These are phyloP conservation scores for Ochropleura leucogaster DNA, from an alignment of 2,888 invertebrate species.

Conservation along the genomic window DNA sequence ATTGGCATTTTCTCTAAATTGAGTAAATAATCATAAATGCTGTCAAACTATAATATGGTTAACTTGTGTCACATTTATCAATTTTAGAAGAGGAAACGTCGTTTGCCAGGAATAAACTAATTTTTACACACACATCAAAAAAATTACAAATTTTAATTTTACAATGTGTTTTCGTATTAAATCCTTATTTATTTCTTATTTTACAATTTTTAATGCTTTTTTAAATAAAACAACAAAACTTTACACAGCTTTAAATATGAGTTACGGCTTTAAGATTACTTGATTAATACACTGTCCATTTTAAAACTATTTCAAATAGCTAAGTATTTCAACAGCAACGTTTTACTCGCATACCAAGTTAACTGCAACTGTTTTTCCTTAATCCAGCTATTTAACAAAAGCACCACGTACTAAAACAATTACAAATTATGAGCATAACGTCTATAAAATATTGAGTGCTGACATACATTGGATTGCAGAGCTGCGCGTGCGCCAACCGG, in stretches of 20 bases:
- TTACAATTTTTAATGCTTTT: no score
- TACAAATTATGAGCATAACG: slow-evolving; percentile 36
- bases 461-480: slow-evolving; percentile 51
- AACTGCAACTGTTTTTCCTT: slow-evolving; percentile 17
- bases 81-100: no score
- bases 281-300: neutral
- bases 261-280: neutral
- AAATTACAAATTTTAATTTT: no score
- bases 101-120: no score
- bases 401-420: slow-evolving; percentile 33
- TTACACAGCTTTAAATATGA: neutral
- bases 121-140: no score
- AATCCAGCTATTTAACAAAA: slow-evolving; percentile 13
- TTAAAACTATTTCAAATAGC: neutral
- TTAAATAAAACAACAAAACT: no score
- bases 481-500: slow-evolving; percentile 52
- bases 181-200: no score
- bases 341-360: neutral
- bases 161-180: no score
- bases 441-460: slow-evolving; percentile 22
- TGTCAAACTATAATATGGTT: no score
- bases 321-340: neutral
- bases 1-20: no score
- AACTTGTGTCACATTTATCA: no score
- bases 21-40: no score